Percentiles rank a stretch among this genome's conserved stretches.
Conservation (phyloP, 2,797 vertebrate species). For the Gallinago nigripennis region DNA sequence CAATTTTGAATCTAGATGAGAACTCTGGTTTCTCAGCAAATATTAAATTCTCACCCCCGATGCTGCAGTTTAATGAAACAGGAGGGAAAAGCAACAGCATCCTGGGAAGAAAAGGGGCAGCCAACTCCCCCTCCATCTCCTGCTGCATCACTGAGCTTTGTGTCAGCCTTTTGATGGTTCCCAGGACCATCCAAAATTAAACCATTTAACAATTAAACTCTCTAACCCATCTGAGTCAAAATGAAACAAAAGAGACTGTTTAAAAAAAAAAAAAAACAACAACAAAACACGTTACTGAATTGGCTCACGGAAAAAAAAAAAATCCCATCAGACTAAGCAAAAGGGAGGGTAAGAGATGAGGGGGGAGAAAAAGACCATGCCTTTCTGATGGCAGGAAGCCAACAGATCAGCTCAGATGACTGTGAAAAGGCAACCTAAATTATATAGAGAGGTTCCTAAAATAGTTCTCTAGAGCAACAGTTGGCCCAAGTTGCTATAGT, state of each 20-base stretch:
- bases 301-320: background rate
- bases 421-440: background rate
- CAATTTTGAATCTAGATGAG: background rate
- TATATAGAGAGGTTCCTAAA: background rate
- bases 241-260: background rate
- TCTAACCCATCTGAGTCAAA: background rate
- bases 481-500: background rate
- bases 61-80: background rate
- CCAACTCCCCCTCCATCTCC: background rate
- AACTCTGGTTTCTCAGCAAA: background rate
- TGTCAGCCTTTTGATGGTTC: background rate
- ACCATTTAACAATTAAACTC: background rate
- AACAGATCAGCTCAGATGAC: background rate
- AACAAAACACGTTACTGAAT: background rate
- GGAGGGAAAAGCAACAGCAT: background rate
- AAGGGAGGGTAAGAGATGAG: background rate
- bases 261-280: background rate
- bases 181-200: background rate
- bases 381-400: background rate
- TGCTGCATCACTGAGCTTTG: background rate
- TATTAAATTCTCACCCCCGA: background rate
- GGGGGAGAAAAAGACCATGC: background rate
- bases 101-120: background rate
- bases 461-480: background rate
- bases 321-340: fast-evolving